A percentile compares a stretch with the other conserved stretches of the same genome.
Conservation (phyloP, 2,888 invertebrate species). For the Lamellibrachia columna region DNA sequence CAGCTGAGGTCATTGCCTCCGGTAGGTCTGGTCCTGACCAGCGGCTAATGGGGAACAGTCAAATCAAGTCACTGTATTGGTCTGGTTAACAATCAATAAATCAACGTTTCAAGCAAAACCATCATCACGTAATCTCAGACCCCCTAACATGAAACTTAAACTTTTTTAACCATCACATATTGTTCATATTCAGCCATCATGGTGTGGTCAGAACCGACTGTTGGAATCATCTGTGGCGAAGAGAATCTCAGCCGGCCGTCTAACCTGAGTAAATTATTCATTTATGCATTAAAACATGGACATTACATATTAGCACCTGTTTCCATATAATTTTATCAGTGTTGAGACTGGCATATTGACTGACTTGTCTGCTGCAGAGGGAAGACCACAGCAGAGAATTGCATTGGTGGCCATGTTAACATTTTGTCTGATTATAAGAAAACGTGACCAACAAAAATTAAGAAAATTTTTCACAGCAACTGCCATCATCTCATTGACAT, state of each 20-base stretch:
- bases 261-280: background rate
- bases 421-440: no score
- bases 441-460: no score
- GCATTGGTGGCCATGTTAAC: no score
- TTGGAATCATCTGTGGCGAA: background rate
- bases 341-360: no score
- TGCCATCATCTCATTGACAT: no score
- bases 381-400: no score
- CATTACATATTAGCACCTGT: background rate
- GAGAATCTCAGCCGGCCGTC: background rate
- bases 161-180: no score
- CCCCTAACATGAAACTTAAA: no score
- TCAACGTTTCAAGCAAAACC: no score
- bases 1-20: background rate
- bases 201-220: background rate
- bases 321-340: background rate
- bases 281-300: constrained; percentile 3
- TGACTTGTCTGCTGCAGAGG: no score
- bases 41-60: background rate
- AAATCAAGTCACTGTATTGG: background rate
- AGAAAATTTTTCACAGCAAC: no score
- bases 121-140: no score
- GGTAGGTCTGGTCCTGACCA: background rate
- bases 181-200: background rate
- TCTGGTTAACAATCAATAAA: background rate